Percentiles rank a stretch among this genome's conserved stretches.
Conservation (phyloP, 2,797 vertebrate genomes). For the Danio kyathit region DNA sequence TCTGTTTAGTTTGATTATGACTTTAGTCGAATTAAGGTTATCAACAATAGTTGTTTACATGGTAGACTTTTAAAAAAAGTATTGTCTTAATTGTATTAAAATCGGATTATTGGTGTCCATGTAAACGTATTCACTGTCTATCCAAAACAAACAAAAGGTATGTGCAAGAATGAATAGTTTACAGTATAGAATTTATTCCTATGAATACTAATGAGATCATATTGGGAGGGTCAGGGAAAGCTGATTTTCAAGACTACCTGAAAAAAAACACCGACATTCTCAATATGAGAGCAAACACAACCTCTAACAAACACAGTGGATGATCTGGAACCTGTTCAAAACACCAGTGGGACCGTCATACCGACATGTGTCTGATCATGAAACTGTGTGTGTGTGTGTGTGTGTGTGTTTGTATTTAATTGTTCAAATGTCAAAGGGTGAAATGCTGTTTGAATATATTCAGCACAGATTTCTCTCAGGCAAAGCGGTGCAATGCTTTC, state of each 20-base stretch:
- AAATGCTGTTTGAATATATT: conserved; percentile 35
- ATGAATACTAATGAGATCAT: no score
- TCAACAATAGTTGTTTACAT: no score
- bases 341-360: neutral
- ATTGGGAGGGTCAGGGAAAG: no score
- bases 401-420: neutral
- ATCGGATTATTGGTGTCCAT: no score
- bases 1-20: no score
- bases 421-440: conserved; percentile 48
- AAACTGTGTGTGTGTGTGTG: no score
- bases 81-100: no score
- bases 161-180: neutral
- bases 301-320: conserved; percentile 3
- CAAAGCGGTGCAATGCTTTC: neutral
- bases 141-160: neutral
- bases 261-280: neutral
- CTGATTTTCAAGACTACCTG: neutral
- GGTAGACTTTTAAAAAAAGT: no score
- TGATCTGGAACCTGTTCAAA: neutral
- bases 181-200: no score
- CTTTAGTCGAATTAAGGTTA: no score
- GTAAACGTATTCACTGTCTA: neutral
- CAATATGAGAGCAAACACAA: conserved; percentile 19
- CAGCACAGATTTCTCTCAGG: conserved; percentile 9
- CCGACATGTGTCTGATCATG: neutral